Evolutionary conservation across 2,888 invertebrate species (phyloP).

Genomic region (Cordilura impudica): DNA sequence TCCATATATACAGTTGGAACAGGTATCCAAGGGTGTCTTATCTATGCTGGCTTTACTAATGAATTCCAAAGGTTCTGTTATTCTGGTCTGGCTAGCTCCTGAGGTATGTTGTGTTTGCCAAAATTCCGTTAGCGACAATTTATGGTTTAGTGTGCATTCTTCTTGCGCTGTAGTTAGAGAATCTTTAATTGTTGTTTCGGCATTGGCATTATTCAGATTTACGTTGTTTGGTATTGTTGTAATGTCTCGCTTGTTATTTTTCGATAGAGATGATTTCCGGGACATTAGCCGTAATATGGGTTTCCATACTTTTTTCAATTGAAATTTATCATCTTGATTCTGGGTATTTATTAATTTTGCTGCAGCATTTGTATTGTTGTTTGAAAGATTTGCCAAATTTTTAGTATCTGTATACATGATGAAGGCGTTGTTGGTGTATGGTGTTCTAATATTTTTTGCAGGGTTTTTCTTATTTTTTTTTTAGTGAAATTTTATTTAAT

Average conservation of each 20-base stretch:
- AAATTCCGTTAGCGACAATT: conserved; percentile 40
- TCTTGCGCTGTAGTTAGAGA: conserved; percentile 47
- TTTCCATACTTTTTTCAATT: conserved; percentile 73
- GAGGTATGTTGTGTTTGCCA: conserved; percentile 28
- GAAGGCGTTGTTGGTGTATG: conserved; percentile 18
- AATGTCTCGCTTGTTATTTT: conserved; percentile 44
- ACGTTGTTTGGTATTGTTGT: conserved; percentile 67
- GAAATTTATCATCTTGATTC: conserved; percentile 62
- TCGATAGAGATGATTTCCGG: conserved; percentile 60
- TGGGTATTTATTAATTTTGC: conserved; percentile 47
- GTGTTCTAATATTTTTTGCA: conserved; percentile 27
- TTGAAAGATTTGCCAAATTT: conserved; percentile 68
- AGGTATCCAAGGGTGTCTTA: conserved; percentile 67
- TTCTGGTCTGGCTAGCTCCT: conserved; percentile 63
- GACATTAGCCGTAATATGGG: conserved; percentile 72
- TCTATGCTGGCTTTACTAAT: conserved; percentile 74
- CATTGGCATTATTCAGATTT: conserved; percentile 66
- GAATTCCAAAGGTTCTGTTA: conserved; percentile 64
- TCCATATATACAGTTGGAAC: conserved; percentile 72
- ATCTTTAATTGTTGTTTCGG: conserved; percentile 59
- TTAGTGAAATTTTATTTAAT: conserved; percentile 31
- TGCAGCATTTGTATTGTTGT: conserved; percentile 52
- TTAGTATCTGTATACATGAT: conserved; percentile 75
- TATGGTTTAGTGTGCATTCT: conserved; percentile 19
- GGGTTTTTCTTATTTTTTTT: too few species aligned